A percentile compares a stretch with the other conserved stretches of the same genome.
phyloP scores from a whole-genome alignment of 2,888 invertebrate species.

The Caenorhabditis macrosperma region DNA sequence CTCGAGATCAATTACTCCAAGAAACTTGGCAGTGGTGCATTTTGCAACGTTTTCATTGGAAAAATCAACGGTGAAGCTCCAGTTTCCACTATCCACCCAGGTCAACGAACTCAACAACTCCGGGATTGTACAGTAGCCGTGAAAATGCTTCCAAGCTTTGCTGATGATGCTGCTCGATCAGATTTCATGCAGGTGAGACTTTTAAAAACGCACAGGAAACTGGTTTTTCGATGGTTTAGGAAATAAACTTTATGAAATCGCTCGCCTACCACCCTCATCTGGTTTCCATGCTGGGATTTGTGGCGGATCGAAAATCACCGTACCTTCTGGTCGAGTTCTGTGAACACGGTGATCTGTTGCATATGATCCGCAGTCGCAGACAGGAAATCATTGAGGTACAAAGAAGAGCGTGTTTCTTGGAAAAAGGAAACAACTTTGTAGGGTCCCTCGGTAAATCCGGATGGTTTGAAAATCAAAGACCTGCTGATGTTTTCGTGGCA shows the following conservation, averaged over 20 bases:
- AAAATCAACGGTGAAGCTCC: conserved; percentile 73
- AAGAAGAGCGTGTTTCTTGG: not conserved
- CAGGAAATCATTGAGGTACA: conserved; percentile 62
- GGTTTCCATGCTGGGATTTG: conserved; percentile 76
- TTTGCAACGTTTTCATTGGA: conserved; percentile 75
- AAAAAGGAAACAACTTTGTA: no score
- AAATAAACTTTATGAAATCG: conserved; percentile 78
- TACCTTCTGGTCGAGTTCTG: conserved; percentile 74
- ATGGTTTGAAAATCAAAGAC: conserved; percentile 72
- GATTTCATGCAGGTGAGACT: conserved; percentile 74
- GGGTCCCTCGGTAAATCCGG: conserved; percentile 49
- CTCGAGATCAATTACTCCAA: conserved; percentile 72
- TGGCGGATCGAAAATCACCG: conserved; percentile 70
- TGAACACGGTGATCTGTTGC: conserved; percentile 74
- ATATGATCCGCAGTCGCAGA: conserved; percentile 68
- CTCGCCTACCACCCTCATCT: conserved; percentile 76
- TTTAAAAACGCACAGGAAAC: no score
- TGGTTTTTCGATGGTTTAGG: conserved; percentile 54
- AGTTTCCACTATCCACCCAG: conserved; percentile 67
- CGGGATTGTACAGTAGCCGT: conserved; percentile 73
- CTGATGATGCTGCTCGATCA: conserved; percentile 73
- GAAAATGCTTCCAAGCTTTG: conserved; percentile 76
- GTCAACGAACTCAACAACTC: conserved; percentile 59
- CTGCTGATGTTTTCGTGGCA: conserved; percentile 76
- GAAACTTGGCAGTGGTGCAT: conserved; percentile 76